Evolutionary conservation across 2,113 vertebrate species (phyloP), one percentile per base, ranked within the genome.

Genomic region (Brachyhypopomus gauderio): DNA sequence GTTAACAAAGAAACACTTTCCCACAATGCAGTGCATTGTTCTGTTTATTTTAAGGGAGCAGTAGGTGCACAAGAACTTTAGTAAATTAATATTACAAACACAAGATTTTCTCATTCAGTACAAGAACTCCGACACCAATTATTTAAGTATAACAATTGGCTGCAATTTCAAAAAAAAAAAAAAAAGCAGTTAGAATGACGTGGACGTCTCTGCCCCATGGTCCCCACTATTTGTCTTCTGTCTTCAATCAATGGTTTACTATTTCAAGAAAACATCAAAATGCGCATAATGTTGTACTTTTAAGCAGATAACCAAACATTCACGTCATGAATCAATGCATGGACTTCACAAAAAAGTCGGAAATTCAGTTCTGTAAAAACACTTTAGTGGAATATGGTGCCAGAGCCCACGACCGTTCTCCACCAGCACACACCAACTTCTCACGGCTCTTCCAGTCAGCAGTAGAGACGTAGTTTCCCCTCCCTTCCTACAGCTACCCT

Each of bases 321-420:
- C n/a, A 72, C 16, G 16, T 23, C 1, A n/a, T 14, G 58, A 41
- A 75, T 59, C 41, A 76, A 71, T 9, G 74, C 48, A 23, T 69
- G 22, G 27, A 45, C 20, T 52, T 67, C 27, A 81, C 36, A 64
- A 84, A 84, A 63, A 76, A 77, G 77, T 27, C 27, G 59, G 34
- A 11, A 60, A 72, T 62, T 66, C 1, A 81, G 58, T 66, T 67
- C 75, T 67, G 72, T 71, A 60, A 76, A 30, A 85, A 82, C 81
- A 78, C 78, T 82, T 78, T 60, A 73, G 78, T 85, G 73, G 80
- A 83, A 77, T 85, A 64, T n/a, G 36, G 48, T 62, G 67, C 55
- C 77, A 60, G 74, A 41, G 59, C 59, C 2, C 63, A 58, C 77
- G 76, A 30, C 63, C 80, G 66, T 34, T 74, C n/a, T n/a, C n/a